Evolutionary conservation across 2,113 vertebrate genomes (phyloP).

Genomic region (Mola mola): DNA sequence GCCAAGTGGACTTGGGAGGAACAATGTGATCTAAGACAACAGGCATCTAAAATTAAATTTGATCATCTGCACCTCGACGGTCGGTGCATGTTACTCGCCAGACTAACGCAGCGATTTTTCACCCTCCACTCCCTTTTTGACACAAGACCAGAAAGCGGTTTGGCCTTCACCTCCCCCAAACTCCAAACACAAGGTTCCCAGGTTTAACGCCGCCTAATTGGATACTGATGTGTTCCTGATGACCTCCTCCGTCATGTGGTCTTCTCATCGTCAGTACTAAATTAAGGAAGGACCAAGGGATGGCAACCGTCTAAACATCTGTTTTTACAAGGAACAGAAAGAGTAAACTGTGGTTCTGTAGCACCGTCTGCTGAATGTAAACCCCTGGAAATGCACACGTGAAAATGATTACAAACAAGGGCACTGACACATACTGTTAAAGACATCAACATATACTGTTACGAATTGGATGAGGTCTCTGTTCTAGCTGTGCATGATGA

Average conservation of each 20-base stretch:
- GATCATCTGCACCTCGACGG: conserved; percentile 4
- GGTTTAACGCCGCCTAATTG: conserved; percentile 70
- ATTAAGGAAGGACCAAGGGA: conserved; percentile 36
- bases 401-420: conserved; percentile 1
- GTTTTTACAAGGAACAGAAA: conserved; percentile 54
- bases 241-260: conserved; percentile 39
- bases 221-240: conserved; percentile 69
- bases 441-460: not conserved
- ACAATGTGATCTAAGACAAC: conserved; percentile 47
- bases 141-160: conserved; percentile 18
- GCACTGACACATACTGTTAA: not conserved
- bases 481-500: conserved; percentile 14
- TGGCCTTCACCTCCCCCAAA: conserved; percentile 47
- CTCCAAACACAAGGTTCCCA: conserved; percentile 46
- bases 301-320: conserved; percentile 58
- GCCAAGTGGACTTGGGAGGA: not conserved
- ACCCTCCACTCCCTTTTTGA: conserved; percentile 37
- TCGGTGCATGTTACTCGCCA: conserved; percentile 24
- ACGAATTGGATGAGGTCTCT: conserved; percentile 7
- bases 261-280: conserved; percentile 25
- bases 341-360: conserved; percentile 48
- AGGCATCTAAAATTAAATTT: conserved; percentile 46
- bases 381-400: conserved; percentile 28
- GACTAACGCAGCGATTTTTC: conserved; percentile 13
- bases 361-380: not conserved